These are phyloP conservation scores for Meda fulgida DNA, from an alignment of 2,797 vertebrate genomes.

Conservation along the genomic window DNA sequence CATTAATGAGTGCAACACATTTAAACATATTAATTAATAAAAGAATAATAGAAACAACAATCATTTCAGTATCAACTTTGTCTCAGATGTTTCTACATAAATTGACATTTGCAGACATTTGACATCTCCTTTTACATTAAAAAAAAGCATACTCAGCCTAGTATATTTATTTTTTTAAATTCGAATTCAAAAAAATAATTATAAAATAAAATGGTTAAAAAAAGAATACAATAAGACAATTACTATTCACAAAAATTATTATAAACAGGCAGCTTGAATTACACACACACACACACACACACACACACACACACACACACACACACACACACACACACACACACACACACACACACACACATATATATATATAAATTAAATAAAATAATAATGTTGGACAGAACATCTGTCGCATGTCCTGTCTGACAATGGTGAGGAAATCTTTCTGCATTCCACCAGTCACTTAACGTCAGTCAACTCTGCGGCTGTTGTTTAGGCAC, in stretches of 20 bases:
- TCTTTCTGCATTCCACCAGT: conserved; percentile 23
- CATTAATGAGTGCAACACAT: neutral
- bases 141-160: too few relatives aligned
- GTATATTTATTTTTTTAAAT: too few relatives aligned
- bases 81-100: neutral
- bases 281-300: too few relatives aligned
- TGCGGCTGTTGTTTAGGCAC: conserved; percentile 38
- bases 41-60: neutral
- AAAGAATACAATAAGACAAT: neutral
- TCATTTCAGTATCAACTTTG: neutral
- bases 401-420: neutral
- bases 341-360: too few relatives aligned
- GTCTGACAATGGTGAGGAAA: conserved; percentile 34
- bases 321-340: too few relatives aligned
- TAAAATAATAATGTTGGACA: neutral
- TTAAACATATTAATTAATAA: neutral
- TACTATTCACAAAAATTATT: conserved; percentile 21
- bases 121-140: too few relatives aligned
- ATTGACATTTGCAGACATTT: too few relatives aligned
- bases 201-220: neutral
- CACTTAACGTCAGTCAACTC: conserved; percentile 45
- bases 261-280: conserved; percentile 21
- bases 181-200: neutral
- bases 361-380: neutral
- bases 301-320: too few relatives aligned